phyloP scores from a whole-genome alignment of 2,888 invertebrate species.

The Melangyna quadrimaculata region DNA sequence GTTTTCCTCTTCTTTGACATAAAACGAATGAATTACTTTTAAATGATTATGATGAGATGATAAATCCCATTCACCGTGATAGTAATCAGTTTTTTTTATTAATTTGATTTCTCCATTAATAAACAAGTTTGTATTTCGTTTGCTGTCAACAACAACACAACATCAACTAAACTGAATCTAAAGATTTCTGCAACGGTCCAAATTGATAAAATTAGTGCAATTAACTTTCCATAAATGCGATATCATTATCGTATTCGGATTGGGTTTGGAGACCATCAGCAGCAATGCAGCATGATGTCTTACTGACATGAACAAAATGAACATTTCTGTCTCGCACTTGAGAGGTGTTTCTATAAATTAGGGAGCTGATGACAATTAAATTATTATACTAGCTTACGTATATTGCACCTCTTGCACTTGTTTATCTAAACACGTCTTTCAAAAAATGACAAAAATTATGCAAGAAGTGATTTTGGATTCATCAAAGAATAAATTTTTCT shows the following conservation, averaged over 20 bases:
- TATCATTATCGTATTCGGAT: neutral
- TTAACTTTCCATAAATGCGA: conserved; percentile 19
- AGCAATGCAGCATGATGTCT: neutral
- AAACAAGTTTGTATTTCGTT: neutral
- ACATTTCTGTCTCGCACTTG: neutral
- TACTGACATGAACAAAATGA: neutral
- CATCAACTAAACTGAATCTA: neutral
- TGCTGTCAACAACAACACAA: neutral
- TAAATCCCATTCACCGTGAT: neutral
- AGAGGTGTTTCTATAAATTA: neutral
- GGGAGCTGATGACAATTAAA: neutral
- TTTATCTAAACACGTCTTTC: too few species aligned
- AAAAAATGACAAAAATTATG: too few species aligned
- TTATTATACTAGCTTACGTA: too few species aligned
- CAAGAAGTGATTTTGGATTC: too few species aligned
- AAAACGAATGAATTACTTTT: neutral
- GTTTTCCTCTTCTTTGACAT: neutral
- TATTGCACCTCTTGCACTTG: too few species aligned
- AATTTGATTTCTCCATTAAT: conserved; percentile 12
- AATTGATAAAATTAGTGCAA: conserved; percentile 9
- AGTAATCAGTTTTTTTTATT: neutral
- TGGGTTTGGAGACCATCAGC: neutral
- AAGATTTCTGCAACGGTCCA: neutral
- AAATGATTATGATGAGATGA: conserved; percentile 9
- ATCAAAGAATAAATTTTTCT: too few species aligned